A percentile compares a stretch with the other conserved stretches of the same genome.
phyloP scores from a whole-genome alignment of 2,888 invertebrate genomes.

The Scaptomyza tumidula region DNA sequence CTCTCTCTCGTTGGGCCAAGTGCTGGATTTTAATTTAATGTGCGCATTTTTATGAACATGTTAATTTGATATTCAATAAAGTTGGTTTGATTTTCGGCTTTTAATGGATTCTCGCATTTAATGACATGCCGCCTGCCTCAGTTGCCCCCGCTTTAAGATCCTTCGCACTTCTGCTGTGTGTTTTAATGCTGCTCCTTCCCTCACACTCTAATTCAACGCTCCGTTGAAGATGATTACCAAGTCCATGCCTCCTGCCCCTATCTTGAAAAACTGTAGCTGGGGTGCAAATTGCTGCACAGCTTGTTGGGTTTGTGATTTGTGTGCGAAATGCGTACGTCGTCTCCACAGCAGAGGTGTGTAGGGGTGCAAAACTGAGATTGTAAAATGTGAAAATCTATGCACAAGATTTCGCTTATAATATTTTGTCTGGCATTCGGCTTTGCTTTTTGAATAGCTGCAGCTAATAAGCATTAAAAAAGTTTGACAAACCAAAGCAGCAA shows the following conservation, averaged over 20 bases:
- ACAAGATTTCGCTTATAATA: slow-evolving; percentile 34
- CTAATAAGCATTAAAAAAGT: slow-evolving; percentile 33
- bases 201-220: slow-evolving; percentile 45
- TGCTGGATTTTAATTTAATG: slow-evolving; percentile 72
- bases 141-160: slow-evolving; percentile 9
- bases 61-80: slow-evolving; percentile 81
- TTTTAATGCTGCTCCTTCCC: slow-evolving; percentile 54
- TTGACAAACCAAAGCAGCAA: background rate
- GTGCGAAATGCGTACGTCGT: slow-evolving; percentile 27
- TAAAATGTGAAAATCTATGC: slow-evolving; percentile 46
- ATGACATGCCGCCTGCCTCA: slow-evolving; percentile 55
- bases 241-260: slow-evolving; percentile 10
- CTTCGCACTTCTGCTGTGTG: slow-evolving; percentile 15
- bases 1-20: slow-evolving; percentile 21
- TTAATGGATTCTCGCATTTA: slow-evolving; percentile 77
- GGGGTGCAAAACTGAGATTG: slow-evolving; percentile 32
- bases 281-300: slow-evolving; percentile 67
- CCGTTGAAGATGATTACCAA: slow-evolving; percentile 58
- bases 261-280: slow-evolving; percentile 2
- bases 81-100: slow-evolving; percentile 78
- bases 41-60: slow-evolving; percentile 79
- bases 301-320: slow-evolving; percentile 73
- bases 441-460: slow-evolving; percentile 16
- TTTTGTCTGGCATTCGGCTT: slow-evolving; percentile 12
- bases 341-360: slow-evolving; percentile 13